These are phyloP conservation scores for Cirrhinus molitorella DNA, from an alignment of 2,797 vertebrate genomes.

Conservation along the genomic window DNA sequence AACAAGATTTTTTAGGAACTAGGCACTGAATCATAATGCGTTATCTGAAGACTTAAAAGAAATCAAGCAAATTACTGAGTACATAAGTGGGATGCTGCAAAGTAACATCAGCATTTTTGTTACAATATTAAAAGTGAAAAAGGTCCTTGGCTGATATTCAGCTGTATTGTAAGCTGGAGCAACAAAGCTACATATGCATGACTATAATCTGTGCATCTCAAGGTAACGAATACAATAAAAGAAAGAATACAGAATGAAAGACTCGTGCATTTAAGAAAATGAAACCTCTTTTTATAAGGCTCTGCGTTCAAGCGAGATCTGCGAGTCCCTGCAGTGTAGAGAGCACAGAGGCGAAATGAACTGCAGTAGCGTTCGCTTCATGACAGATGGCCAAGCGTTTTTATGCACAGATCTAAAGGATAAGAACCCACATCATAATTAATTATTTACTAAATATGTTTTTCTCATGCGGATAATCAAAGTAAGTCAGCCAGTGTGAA, in stretches of 20 bases:
- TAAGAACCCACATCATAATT: slow-evolving; percentile 44
- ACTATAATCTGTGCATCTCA: slow-evolving; percentile 26
- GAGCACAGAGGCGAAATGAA: slow-evolving; percentile 12
- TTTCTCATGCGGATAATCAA: slow-evolving; percentile 36
- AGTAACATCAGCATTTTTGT: slow-evolving; percentile 8
- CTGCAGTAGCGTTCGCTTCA: slow-evolving; percentile 22
- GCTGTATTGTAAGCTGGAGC: slow-evolving; percentile 29
- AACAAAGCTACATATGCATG: neutral
- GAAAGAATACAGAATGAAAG: neutral
- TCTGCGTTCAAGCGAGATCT: slow-evolving; percentile 19
- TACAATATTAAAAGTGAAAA: neutral
- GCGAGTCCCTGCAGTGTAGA: neutral
- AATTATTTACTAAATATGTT: slow-evolving; percentile 44
- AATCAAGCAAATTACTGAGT: neutral
- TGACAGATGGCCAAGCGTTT: slow-evolving; percentile 47
- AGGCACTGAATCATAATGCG: neutral
- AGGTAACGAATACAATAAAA: neutral
- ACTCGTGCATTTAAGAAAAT: slow-evolving; percentile 31
- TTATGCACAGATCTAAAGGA: slow-evolving; percentile 41
- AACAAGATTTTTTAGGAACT: neutral
- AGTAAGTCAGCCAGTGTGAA: slow-evolving; percentile 3
- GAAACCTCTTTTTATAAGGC: slow-evolving; percentile 38
- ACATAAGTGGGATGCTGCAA: neutral
- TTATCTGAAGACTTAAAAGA: neutral
- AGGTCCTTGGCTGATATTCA: neutral